These are phyloP conservation scores for Condylura cristata DNA, from an alignment of 2,113 vertebrate species.

Conservation along the genomic window DNA sequence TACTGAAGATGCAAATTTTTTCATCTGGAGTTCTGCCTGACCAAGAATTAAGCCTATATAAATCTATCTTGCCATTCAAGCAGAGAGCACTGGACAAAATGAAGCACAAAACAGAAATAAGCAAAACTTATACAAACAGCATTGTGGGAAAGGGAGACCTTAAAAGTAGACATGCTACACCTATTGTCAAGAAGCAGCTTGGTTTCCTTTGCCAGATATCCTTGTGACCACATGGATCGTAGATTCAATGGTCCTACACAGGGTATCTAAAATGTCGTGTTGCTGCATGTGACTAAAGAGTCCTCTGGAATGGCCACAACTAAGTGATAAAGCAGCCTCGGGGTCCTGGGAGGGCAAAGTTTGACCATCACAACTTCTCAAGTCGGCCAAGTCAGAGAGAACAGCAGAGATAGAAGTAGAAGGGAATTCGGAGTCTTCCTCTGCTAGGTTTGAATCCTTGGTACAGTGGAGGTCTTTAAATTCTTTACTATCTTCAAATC, in stretches of 20 bases:
- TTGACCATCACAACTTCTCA: conserved; percentile 89
- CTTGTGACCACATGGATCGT: conserved; percentile 95
- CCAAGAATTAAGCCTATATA: conserved; percentile 89
- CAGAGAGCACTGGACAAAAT: conserved; percentile 92
- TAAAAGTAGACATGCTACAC: conserved; percentile 89
- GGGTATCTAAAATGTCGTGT: conserved; percentile 96
- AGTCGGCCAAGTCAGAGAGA: conserved; percentile 89
- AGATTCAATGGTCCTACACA: conserved; percentile 97
- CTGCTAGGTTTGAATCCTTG: conserved; percentile 85
- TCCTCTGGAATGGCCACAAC: conserved; percentile 91
- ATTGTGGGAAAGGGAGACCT: conserved; percentile 66
- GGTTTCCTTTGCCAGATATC: conserved; percentile 92
- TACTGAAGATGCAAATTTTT: conserved; percentile 90
- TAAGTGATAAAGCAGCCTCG: conserved; percentile 86
- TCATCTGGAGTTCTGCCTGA: conserved; percentile 89
- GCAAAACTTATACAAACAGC: conserved; percentile 89
- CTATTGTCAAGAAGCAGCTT: conserved; percentile 96
- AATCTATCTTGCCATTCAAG: conserved; percentile 93
- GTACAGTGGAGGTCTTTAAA: conserved; percentile 85
- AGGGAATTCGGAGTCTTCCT: conserved; percentile 90
- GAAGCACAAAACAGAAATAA: conserved; percentile 92
- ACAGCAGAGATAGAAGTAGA: conserved; percentile 88
- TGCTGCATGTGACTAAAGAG: conserved; percentile 89
- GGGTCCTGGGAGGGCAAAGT: conserved; percentile 89
- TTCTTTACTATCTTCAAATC: conserved; percentile 88